These are phyloP conservation scores for Acanthosepion pharaonis DNA, from an alignment of 2,888 invertebrate species.

Conservation along the genomic window DNA sequence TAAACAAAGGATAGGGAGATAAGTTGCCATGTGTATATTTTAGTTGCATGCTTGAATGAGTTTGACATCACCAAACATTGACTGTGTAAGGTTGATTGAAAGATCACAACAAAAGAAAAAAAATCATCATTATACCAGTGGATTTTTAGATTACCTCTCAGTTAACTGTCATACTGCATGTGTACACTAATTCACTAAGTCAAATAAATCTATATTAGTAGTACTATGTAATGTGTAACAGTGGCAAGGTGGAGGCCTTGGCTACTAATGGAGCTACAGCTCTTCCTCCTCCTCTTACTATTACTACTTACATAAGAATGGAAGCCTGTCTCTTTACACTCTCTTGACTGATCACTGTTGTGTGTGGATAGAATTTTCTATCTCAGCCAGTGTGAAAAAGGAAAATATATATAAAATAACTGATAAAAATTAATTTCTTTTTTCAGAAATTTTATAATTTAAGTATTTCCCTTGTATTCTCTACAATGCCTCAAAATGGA, in stretches of 20 bases:
- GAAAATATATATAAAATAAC: background rate
- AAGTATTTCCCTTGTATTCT: background rate
- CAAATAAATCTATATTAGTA: constrained; percentile 33
- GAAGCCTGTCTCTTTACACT: background rate
- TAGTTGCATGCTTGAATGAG: constrained; percentile 15
- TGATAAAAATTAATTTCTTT: background rate
- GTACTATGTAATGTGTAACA: background rate
- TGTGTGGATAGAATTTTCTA: background rate
- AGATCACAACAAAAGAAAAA: background rate
- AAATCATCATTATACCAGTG: background rate
- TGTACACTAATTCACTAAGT: constrained; percentile 35
- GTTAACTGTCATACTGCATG: background rate
- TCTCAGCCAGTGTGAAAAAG: background rate
- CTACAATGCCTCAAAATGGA: background rate
- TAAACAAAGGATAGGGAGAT: constrained; percentile 40
- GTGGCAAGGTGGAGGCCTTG: background rate
- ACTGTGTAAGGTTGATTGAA: background rate
- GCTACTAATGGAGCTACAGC: background rate
- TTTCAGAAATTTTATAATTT: background rate
- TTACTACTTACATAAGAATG: background rate
- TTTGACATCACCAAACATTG: constrained; percentile 25
- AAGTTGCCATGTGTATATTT: constrained; percentile 15
- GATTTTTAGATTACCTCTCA: background rate
- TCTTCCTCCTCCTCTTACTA: background rate
- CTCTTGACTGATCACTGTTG: background rate